phyloP scores from a whole-genome alignment of 2,113 vertebrate species.

The Rhinogobius similis region DNA sequence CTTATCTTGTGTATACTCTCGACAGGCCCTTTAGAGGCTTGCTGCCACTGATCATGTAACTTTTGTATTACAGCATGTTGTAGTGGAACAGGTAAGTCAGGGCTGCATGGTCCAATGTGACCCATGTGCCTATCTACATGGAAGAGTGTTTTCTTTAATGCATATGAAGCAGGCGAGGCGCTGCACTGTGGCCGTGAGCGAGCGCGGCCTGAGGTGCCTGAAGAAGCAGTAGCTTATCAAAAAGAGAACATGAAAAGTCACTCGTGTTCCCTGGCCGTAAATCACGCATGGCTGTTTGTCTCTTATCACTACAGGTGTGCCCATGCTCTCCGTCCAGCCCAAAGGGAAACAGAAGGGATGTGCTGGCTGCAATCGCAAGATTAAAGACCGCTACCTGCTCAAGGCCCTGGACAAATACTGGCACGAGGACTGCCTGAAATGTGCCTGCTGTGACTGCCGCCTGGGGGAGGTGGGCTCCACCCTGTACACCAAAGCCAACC shows the following conservation, averaged over 20 bases:
- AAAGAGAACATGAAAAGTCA: constrained; percentile 77
- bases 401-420: constrained; percentile 99
- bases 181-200: constrained; percentile 54
- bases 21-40: constrained; percentile 28
- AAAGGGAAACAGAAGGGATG: constrained; percentile 99
- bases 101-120: constrained; percentile 70
- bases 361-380: constrained; percentile 98
- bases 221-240: constrained; percentile 75
- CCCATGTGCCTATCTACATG: constrained; percentile 72
- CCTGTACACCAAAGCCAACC: constrained; percentile 99
- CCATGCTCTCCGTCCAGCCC: constrained; percentile 98
- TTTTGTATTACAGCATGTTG: constrained; percentile 63
- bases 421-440: constrained; percentile 99
- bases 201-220: constrained; percentile 58
- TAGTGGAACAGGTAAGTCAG: constrained; percentile 44
- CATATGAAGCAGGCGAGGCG: constrained; percentile 74
- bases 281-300: constrained; percentile 75
- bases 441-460: constrained; percentile 98
- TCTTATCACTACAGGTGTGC: constrained; percentile 87
- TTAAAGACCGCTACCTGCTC: constrained; percentile 99
- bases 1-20: constrained; percentile 33
- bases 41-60: constrained; percentile 60
- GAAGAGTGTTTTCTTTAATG: constrained; percentile 73
- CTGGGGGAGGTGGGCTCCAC: constrained; percentile 99
- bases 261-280: constrained; percentile 74